Evolutionary conservation across 2,113 vertebrate genomes (phyloP).

Genomic region (Chaetura pelagica): DNA sequence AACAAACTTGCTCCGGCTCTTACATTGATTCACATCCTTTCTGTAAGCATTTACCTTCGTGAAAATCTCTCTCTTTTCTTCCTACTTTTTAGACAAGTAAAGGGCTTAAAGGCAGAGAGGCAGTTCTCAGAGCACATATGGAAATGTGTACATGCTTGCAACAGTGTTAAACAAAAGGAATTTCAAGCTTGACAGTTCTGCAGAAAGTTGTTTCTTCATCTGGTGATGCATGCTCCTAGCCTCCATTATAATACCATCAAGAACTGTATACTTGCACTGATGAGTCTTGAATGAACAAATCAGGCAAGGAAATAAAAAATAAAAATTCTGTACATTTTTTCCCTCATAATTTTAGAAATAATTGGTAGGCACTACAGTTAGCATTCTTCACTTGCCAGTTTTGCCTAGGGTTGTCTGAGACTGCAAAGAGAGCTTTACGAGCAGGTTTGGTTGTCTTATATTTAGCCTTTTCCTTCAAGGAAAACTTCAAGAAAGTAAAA

Average conservation of each 20-base stretch:
- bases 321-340: background rate
- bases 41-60: slow-evolving; percentile 28
- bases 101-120: background rate
- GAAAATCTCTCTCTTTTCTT: background rate
- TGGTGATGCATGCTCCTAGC: background rate
- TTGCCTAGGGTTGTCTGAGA: background rate
- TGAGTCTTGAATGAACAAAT: background rate
- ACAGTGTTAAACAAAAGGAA: background rate
- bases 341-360: background rate
- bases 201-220: background rate
- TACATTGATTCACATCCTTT: slow-evolving; percentile 42
- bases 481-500: background rate
- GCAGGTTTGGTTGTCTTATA: slow-evolving; percentile 41
- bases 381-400: background rate
- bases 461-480: slow-evolving; percentile 56
- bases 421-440: slow-evolving; percentile 26
- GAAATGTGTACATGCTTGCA: background rate
- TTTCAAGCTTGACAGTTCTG: background rate
- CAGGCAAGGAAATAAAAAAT: background rate
- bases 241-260: background rate
- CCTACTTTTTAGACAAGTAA: background rate
- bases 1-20: background rate
- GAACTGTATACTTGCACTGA: background rate
- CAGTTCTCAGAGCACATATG: background rate
- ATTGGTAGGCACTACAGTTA: background rate